Percentiles rank a stretch among this genome's conserved stretches.
These are phyloP conservation scores for Stichopus chloronotus DNA, from an alignment of 35 echinoderm and acorn worm species.

Conservation along the genomic window DNA sequence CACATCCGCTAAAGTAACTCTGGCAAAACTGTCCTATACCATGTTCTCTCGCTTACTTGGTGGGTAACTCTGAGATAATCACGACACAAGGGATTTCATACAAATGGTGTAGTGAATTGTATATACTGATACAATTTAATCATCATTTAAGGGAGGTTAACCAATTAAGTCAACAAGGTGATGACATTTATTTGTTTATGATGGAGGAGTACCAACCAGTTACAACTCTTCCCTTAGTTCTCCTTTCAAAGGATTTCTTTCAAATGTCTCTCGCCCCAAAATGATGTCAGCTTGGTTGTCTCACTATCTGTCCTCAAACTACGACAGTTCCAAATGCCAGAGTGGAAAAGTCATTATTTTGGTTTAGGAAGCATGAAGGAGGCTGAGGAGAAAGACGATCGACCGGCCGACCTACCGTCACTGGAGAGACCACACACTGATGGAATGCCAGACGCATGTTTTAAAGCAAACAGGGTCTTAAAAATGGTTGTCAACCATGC, in stretches of 20 bases:
- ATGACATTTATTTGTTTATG: background rate
- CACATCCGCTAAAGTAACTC: no score
- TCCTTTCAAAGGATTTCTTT: background rate
- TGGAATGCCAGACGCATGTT: conserved; percentile 6
- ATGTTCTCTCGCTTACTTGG: no score
- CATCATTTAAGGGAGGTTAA: no score
- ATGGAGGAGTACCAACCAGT: background rate
- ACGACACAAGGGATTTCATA: no score
- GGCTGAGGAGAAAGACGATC: background rate
- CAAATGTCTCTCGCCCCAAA: background rate
- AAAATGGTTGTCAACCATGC: background rate
- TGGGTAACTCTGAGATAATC: no score
- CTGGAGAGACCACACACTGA: conserved; percentile 30
- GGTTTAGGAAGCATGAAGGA: background rate
- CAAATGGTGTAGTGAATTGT: no score
- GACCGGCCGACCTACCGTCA: background rate
- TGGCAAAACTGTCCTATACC: no score
- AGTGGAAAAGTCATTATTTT: conserved; percentile 31
- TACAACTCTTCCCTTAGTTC: background rate
- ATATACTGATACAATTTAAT: no score
- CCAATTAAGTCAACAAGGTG: background rate
- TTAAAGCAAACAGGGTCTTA: background rate
- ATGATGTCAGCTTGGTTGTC: conserved; percentile 20
- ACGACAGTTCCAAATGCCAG: conserved; percentile 46
- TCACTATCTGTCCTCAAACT: conserved; percentile 30